Evolutionary conservation across 1,140 invertebrate genomes (phyloP), one percentile per base, ranked within the genome.

Genomic region (Streblospio benedicti): DNA sequence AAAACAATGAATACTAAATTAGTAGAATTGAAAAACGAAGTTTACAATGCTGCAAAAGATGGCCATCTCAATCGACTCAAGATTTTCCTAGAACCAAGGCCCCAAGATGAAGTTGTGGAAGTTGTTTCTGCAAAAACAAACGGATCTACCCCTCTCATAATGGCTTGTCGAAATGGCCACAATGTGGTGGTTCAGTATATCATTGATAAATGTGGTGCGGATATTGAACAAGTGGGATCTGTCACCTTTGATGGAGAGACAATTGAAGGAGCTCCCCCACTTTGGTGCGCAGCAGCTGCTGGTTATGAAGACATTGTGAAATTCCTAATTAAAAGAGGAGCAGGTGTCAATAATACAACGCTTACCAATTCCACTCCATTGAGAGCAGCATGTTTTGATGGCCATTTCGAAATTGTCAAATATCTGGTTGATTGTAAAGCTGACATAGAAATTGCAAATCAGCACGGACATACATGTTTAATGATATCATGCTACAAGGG

Each of bases 401-500:
- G 76, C n/a, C 76, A 77, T 64, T 70, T 68, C 54, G 69, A 73
- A 23, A 75, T 78, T 54, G 76, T 78, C 6, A 68, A 72, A 56
- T 76, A 69, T 56, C 65, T 78, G 12, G 70, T 78, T 2, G 67
- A 74, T 41, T 66, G 72, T 56, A 69, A 69, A 35, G 76, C 76
- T 43, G 73, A 78, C 61, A 75, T 78, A 55, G 75, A 77, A 67
- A 76, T 78, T 16, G 74, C 76, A 23, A 77, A 77, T 59, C 60
- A 73, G 28, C 76, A 77, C 66, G 76, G 77, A 14, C 93, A 97
- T 78, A 96, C 93, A 14, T 96, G 92, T 73, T 79, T 97, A 31
- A 96, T 96, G 93, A 96, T 96, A 55, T 90, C 91, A 14, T 96
- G 93, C 77, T 97, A 93, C 78, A 93, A 93, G 79, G 90, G 91